Conservation (phyloP, 2,888 invertebrate genomes). For the Microchrysa polita region DNA sequence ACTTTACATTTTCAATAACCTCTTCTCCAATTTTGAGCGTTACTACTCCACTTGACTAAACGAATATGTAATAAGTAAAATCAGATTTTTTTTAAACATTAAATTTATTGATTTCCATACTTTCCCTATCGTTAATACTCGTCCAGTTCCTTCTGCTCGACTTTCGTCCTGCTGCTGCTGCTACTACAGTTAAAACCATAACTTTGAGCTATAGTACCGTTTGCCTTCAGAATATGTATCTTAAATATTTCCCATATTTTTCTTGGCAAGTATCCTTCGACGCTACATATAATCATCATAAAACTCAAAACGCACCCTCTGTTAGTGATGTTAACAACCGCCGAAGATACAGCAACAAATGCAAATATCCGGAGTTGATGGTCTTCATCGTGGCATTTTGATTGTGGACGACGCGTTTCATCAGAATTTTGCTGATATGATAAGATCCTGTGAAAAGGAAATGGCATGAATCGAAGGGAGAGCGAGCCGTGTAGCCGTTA, state of each 20-base stretch:
- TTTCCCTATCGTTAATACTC: slow-evolving; percentile 22
- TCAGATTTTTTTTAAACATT: slow-evolving; percentile 23
- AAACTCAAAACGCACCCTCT: slow-evolving; percentile 37
- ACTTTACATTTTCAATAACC: no score
- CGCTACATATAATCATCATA: slow-evolving; percentile 45
- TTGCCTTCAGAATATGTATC: slow-evolving; percentile 10
- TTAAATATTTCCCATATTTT: slow-evolving; percentile 39
- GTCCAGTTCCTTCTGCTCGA: not conserved
- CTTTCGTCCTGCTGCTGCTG: no score
- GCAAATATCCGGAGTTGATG: slow-evolving; percentile 44
- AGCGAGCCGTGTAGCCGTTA: no score
- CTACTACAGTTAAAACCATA: not conserved
- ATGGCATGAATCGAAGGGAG: not conserved
- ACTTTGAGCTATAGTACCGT: slow-evolving; percentile 4
- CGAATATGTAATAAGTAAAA: slow-evolving; percentile 32
- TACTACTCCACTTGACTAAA: no score
- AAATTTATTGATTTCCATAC: slow-evolving; percentile 38
- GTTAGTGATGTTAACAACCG: slow-evolving; percentile 41
- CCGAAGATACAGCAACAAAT: slow-evolving; percentile 45
- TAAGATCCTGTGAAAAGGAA: slow-evolving; percentile 24
- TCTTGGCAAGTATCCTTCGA: not conserved
- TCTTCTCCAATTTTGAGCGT: no score
- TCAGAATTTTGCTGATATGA: slow-evolving; percentile 37
- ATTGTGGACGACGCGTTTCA: slow-evolving; percentile 13
- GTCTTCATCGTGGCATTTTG: slow-evolving; percentile 32